Evolutionary conservation across 2,888 invertebrate species (phyloP), one percentile per base, ranked within the genome.

Genomic region (Clitarchus hookeri): DNA sequence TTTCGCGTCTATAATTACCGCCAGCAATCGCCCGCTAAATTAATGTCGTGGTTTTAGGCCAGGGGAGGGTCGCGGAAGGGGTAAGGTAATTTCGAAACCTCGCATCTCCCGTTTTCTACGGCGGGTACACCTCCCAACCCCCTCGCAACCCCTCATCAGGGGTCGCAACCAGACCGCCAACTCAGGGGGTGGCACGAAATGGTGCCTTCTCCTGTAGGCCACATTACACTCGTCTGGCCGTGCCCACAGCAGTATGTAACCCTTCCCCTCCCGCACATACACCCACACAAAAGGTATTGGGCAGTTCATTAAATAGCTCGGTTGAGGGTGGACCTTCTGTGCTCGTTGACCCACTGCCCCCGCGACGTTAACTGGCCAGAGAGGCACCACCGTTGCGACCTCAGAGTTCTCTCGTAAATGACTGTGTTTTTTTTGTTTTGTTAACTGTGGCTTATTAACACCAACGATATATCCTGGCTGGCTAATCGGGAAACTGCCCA

Each of bases 11-110:
- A 27, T 82, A 82, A 82, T 82, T 82, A 82, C 82, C 44, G 82
- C 82, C 44, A n/a, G 27, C 36, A 82, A 82, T 82, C 82, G 82
- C 82, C 36, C 27, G 82, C 82, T 82, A 82, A 82, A 82, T 82
- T 82, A 82, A 82, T 82, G 82, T 82, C 82, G 82, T 82, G 82
- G 82, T 82, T 82, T 82, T 36, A 27, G 36, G 44, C 27, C 16
- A 11, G 36, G 82, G 79, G 79, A 53, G 53, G 12, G 65, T 65
- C 16, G 65, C 65, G 65, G 65, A 1, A 65, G n/a, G 65, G 65
- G 65, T 8, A 2, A 23, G 65, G 65, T 65, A 65, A 65, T 65
- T 65, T 65, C 65, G 65, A 11, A n/a, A 65, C 65, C n/a, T 65
- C 23, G 65, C 23, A 0, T n/a, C 65, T 65, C n/a, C 65, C 19